Evolutionary conservation across 2,797 vertebrate genomes (phyloP).

Genomic region (Bovichtus diacanthus): DNA sequence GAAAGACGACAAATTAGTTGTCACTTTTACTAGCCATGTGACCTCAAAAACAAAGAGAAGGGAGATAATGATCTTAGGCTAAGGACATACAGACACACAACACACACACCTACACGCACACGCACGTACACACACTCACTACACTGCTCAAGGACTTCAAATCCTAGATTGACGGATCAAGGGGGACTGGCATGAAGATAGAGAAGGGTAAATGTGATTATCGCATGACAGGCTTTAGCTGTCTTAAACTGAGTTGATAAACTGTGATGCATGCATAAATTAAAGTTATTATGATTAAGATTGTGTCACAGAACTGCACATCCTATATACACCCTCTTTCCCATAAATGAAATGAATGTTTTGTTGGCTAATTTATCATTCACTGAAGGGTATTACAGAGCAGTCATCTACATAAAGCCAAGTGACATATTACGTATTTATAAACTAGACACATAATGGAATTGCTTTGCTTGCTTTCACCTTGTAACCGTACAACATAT

Average conservation of each 20-base stretch:
- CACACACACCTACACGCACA: conserved; percentile 21
- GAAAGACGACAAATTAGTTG: conserved; percentile 75
- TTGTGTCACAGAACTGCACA: conserved; percentile 40
- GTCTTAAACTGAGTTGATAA: conserved; percentile 72
- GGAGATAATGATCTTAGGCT: conserved; percentile 76
- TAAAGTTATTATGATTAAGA: conserved; percentile 77
- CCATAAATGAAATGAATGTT: conserved; percentile 70
- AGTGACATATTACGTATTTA: conserved; percentile 69
- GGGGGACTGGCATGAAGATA: conserved; percentile 54
- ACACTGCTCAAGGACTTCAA: conserved; percentile 64
- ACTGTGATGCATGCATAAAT: conserved; percentile 66
- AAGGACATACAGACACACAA: conserved; percentile 60
- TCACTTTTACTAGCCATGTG: conserved; percentile 69
- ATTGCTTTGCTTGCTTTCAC: conserved; percentile 53
- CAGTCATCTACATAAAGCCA: conserved; percentile 62
- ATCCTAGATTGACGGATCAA: conserved; percentile 66
- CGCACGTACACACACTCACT: conserved; percentile 39
- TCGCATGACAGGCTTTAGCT: conserved; percentile 63
- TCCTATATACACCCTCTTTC: conserved; percentile 48
- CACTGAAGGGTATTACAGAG: conserved; percentile 63
- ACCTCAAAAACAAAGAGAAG: conserved; percentile 77
- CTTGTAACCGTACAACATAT: conserved; percentile 41
- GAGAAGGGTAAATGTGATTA: conserved; percentile 72
- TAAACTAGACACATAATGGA: conserved; percentile 58
- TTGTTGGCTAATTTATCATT: conserved; percentile 79